Evolutionary conservation across 2,113 vertebrate species (phyloP).

Genomic region (Oostethus manadensis): DNA sequence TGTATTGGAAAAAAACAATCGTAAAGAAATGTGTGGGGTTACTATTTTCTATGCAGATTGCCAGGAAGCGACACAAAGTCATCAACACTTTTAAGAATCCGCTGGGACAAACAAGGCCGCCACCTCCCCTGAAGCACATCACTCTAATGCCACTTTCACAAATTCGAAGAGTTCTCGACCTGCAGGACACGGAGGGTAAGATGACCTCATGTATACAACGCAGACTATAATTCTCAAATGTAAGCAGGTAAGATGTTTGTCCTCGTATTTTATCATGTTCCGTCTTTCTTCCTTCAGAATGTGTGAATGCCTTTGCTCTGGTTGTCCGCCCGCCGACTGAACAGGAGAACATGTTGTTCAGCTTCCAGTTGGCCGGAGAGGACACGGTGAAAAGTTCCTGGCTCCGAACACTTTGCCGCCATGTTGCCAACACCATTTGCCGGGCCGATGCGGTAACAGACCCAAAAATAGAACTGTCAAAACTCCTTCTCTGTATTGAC

Average conservation of each 20-base stretch:
- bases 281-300: conserved; percentile 71
- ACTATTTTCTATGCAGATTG: conserved; percentile 74
- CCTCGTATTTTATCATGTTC: no score
- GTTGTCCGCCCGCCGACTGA: conserved; percentile 93
- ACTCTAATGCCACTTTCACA: conserved; percentile 95
- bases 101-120: conserved; percentile 82
- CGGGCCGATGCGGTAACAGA: conserved; percentile 87
- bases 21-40: neutral
- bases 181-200: conserved; percentile 93
- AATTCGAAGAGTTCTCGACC: conserved; percentile 92
- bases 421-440: conserved; percentile 96
- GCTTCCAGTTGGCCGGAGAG: conserved; percentile 89
- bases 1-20: no score
- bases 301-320: conserved; percentile 90
- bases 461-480: neutral
- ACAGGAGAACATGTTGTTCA: conserved; percentile 90
- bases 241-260: no score
- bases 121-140: conserved; percentile 91
- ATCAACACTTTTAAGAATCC: conserved; percentile 93
- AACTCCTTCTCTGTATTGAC: no score
- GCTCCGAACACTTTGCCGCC: conserved; percentile 87
- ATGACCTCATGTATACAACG: neutral
- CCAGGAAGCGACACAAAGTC: conserved; percentile 93
- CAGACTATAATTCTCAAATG: no score
- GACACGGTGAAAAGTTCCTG: conserved; percentile 85